Evolutionary conservation across 2,888 invertebrate species (phyloP).

Genomic region (Catocala fraxini): DNA sequence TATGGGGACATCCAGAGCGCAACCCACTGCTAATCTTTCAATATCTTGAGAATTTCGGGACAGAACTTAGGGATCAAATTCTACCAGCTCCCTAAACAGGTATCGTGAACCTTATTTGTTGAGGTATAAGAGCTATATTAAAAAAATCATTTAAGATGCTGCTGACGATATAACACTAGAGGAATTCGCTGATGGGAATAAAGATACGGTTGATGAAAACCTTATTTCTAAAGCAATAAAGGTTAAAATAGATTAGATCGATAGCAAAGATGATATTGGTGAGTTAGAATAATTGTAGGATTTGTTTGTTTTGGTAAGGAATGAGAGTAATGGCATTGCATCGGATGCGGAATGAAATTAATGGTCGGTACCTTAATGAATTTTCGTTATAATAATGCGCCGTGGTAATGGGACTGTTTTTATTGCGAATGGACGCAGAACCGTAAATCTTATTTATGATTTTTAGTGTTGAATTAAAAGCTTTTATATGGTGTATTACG

Average conservation of each 20-base stretch:
- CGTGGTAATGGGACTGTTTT: slow-evolving; percentile 70
- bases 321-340: slow-evolving; percentile 80
- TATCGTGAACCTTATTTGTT: slow-evolving; percentile 50
- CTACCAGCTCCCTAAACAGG: slow-evolving; percentile 40
- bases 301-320: slow-evolving; percentile 85
- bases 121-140: slow-evolving; percentile 59
- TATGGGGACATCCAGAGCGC: slow-evolving; percentile 81
- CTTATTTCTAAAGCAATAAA: slow-evolving; percentile 48
- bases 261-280: slow-evolving; percentile 49
- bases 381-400: slow-evolving; percentile 79
- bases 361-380: slow-evolving; percentile 82
- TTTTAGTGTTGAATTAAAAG: slow-evolving; percentile 53
- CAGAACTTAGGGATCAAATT: slow-evolving; percentile 68
- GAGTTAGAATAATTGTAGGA: slow-evolving; percentile 81
- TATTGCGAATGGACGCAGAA: slow-evolving; percentile 59
- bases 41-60: slow-evolving; percentile 86
- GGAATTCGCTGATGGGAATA: slow-evolving; percentile 61
- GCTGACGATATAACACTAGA: slow-evolving; percentile 59
- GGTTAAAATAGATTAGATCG: slow-evolving; percentile 48
- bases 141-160: slow-evolving; percentile 44
- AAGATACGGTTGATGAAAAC: slow-evolving; percentile 51
- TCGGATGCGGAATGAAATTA: slow-evolving; percentile 76
- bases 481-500: slow-evolving; percentile 48
- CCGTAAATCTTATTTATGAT: slow-evolving; percentile 50
- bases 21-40: slow-evolving; percentile 86